Conservation (phyloP, 1,140 invertebrate species). For the Drosophila mauritiana region DNA sequence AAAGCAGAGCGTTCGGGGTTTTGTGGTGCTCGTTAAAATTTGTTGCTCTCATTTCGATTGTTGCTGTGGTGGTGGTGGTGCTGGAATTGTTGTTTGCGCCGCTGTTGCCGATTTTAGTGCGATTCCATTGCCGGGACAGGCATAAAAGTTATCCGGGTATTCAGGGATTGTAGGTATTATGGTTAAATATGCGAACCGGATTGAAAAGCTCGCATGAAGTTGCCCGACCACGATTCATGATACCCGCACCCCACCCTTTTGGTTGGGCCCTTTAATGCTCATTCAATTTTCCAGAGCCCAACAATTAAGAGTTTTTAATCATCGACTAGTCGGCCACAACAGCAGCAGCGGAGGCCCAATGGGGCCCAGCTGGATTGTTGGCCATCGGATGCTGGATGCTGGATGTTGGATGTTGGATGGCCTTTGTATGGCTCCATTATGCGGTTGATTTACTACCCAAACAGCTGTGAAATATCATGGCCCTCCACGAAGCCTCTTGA, state of each 20-base stretch:
- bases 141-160: conserved; percentile 30
- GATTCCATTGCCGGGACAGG: conserved; percentile 33
- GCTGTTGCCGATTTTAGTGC: conserved; percentile 60
- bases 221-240: conserved; percentile 44
- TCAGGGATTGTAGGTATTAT: conserved; percentile 56
- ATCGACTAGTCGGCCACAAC: conserved; percentile 31
- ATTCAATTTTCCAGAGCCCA: conserved; percentile 51
- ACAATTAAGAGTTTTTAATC: conserved; percentile 70
- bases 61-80: conserved; percentile 17
- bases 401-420: conserved; percentile 1
- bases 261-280: conserved; percentile 51
- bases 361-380: conserved; percentile 36
- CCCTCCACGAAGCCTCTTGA: conserved; percentile 13
- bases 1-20: conserved; percentile 64
- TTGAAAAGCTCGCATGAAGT: conserved; percentile 42
- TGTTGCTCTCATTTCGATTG: conserved; percentile 74
- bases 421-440: conserved; percentile 59
- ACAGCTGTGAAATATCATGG: conserved; percentile 63
- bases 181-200: conserved; percentile 61
- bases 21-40: conserved; percentile 77
- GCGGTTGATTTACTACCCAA: conserved; percentile 69
- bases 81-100: conserved; percentile 49
- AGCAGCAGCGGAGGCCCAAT: conserved; percentile 22
- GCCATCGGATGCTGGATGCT: not conserved
- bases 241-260: conserved; percentile 10